Conservation (phyloP, 2,113 vertebrate genomes). For the Hyaena hyaena region DNA sequence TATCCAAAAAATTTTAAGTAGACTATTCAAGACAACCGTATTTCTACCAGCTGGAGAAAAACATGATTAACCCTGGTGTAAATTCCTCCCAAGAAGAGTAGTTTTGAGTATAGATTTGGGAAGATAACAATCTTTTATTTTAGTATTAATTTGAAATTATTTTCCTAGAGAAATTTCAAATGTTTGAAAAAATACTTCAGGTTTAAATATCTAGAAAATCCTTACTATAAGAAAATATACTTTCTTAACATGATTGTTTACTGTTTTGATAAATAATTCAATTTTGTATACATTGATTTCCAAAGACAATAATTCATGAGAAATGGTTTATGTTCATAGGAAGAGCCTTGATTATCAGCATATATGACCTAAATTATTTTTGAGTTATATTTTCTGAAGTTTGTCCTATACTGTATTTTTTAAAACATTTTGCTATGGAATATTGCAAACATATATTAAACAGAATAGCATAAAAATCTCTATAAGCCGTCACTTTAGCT, state of each 20-base stretch:
- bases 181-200: background rate
- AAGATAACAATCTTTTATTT: background rate
- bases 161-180: constrained; percentile 31
- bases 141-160: background rate
- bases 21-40: background rate
- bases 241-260: background rate
- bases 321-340: background rate
- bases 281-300: background rate
- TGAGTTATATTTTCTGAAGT: background rate
- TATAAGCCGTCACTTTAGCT: background rate
- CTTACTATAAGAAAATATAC: background rate
- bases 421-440: constrained; percentile 12
- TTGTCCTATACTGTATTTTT: background rate
- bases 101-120: background rate
- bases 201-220: constrained; percentile 21
- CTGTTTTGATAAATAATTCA: constrained; percentile 12
- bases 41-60: background rate
- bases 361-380: background rate
- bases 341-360: background rate
- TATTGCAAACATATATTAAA: constrained; percentile 17
- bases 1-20: background rate
- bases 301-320: background rate
- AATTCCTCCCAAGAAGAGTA: background rate
- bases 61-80: background rate
- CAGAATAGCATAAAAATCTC: background rate